Conservation (phyloP, 2,888 invertebrate genomes). For the Perizoma affinitatum region DNA sequence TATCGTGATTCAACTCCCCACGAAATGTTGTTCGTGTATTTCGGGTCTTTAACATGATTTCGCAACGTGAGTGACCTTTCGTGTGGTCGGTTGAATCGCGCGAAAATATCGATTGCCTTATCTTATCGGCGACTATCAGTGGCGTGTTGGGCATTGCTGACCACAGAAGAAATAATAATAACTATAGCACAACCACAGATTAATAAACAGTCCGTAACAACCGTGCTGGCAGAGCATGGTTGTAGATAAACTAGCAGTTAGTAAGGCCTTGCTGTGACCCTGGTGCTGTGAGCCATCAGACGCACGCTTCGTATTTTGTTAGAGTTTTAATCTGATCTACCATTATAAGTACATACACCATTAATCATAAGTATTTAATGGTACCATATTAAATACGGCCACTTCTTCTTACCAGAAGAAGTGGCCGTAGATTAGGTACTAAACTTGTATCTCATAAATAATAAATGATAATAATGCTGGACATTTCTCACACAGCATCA, state of each 20-base stretch:
- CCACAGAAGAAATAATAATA: slow-evolving; percentile 14
- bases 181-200: slow-evolving; percentile 9
- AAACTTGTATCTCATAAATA: too few species aligned
- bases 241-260: slow-evolving; percentile 7
- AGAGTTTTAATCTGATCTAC: too few species aligned
- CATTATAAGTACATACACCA: too few species aligned
- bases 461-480: too few species aligned
- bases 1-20: slow-evolving; percentile 43
- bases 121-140: slow-evolving; percentile 69
- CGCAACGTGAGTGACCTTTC: slow-evolving; percentile 77
- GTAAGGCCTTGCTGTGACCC: not conserved
- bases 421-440: too few species aligned
- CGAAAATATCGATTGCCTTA: slow-evolving; percentile 75
- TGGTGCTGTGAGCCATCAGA: not conserved
- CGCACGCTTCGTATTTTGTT: not conserved
- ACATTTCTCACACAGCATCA: too few species aligned
- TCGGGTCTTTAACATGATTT: slow-evolving; percentile 62
- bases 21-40: slow-evolving; percentile 52
- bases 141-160: slow-evolving; percentile 62
- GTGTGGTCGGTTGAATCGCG: slow-evolving; percentile 73
- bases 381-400: too few species aligned
- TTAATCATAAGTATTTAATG: too few species aligned
- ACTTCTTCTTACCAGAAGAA: too few species aligned
- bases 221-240: not conserved
- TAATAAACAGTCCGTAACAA: slow-evolving; percentile 11